A percentile compares a stretch with the other conserved stretches of the same genome.
phyloP scores from a whole-genome alignment of 2,888 invertebrate species.

The Xestia sexstrigata region DNA sequence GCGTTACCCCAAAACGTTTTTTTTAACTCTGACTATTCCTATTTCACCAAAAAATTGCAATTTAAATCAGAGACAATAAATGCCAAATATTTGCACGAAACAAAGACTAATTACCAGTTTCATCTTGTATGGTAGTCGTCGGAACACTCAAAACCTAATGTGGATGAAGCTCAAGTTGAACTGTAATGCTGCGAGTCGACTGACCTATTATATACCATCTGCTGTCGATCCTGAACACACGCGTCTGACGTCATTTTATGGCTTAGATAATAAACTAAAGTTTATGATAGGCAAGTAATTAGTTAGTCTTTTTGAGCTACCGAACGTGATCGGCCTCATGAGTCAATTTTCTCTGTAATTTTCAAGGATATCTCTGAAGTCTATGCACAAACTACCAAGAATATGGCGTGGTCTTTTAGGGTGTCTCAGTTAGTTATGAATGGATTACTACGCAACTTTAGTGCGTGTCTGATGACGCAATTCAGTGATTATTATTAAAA shows the following conservation, averaged over 20 bases:
- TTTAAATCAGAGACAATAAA: neutral
- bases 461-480: neutral
- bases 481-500: neutral
- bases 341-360: slow-evolving; percentile 75
- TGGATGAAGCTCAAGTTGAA: slow-evolving; percentile 72
- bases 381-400: neutral
- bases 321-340: slow-evolving; percentile 81
- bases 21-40: neutral
- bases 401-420: neutral
- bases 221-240: slow-evolving; percentile 81
- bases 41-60: neutral
- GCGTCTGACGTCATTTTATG: slow-evolving; percentile 82
- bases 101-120: slow-evolving; percentile 82
- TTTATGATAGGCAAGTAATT: slow-evolving; percentile 82
- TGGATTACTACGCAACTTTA: slow-evolving; percentile 2
- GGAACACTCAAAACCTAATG: slow-evolving; percentile 53
- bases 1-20: neutral
- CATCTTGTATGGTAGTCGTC: slow-evolving; percentile 76
- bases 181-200: slow-evolving; percentile 75
- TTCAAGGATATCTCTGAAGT: slow-evolving; percentile 73
- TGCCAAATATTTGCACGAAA: slow-evolving; percentile 10
- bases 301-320: slow-evolving; percentile 73
- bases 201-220: slow-evolving; percentile 86
- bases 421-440: neutral
- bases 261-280: slow-evolving; percentile 74